A percentile compares a stretch with the other conserved stretches of the same genome.
Conservation (phyloP, 2,113 vertebrate genomes). For the Geococcyx californianus region DNA sequence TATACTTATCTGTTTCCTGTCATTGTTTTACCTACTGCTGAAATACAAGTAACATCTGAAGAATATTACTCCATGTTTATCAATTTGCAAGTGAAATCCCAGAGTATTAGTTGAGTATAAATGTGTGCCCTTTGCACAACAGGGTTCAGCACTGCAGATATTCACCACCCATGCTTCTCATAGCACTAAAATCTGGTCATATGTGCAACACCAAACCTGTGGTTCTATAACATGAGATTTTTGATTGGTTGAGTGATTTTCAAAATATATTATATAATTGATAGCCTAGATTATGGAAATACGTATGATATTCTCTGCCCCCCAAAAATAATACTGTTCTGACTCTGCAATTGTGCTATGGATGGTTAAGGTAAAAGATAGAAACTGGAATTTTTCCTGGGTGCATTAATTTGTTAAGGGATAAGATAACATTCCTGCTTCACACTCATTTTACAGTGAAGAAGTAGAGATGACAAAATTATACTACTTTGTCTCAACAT, state of each 20-base stretch:
- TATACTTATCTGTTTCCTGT: not conserved
- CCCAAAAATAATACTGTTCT: not conserved
- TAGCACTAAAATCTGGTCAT: not conserved
- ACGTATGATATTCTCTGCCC: not conserved
- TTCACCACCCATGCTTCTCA: not conserved
- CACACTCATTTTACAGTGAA: not conserved
- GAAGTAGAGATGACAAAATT: not conserved
- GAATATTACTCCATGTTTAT: not conserved
- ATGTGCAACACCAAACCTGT: rapidly evolving
- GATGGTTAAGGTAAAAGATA: not conserved
- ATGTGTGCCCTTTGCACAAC: not conserved
- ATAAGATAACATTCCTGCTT: not conserved
- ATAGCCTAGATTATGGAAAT: not conserved
- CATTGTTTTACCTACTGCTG: not conserved
- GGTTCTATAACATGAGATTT: not conserved
- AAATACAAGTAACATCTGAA: not conserved
- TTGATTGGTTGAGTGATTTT: not conserved
- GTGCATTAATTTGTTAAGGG: not conserved
- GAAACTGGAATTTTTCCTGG: not conserved
- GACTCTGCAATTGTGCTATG: not conserved
- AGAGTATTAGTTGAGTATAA: not conserved
- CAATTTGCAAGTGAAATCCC: not conserved
- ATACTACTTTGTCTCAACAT: not conserved
- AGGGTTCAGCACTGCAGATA: not conserved
- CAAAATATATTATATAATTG: too few species aligned